Percentiles rank a stretch among this genome's conserved stretches.
These are phyloP conservation scores for Lymantria dispar DNA, from an alignment of 2,888 invertebrate genomes.

Conservation along the genomic window DNA sequence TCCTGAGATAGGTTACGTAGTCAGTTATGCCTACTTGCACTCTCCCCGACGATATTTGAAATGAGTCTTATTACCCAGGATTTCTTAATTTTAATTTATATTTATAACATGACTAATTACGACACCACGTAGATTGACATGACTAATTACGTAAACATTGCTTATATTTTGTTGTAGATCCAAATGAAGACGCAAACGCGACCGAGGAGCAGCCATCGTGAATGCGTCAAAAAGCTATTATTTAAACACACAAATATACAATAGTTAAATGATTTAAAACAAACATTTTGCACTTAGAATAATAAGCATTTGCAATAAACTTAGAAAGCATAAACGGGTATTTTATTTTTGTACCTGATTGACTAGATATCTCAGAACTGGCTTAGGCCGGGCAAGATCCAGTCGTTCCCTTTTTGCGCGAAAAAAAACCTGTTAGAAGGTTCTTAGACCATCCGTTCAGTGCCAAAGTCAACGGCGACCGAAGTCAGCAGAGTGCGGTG, in stretches of 20 bases:
- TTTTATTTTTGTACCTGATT: slow-evolving; percentile 43
- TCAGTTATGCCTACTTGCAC: no score
- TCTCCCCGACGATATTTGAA: no score
- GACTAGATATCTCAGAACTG: slow-evolving; percentile 43
- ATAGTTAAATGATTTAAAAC: background rate
- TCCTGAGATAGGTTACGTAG: no score
- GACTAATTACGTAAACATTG: no score
- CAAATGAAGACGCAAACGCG: slow-evolving; percentile 9
- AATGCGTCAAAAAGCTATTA: slow-evolving; percentile 5
- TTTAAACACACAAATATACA: background rate
- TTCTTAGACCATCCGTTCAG: slow-evolving; percentile 21
- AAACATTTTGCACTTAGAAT: background rate
- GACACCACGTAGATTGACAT: no score
- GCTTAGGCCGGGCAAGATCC: slow-evolving; percentile 44
- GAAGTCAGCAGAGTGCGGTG: background rate
- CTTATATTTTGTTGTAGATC: background rate
- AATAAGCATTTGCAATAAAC: slow-evolving; percentile 27
- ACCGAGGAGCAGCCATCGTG: slow-evolving; percentile 25
- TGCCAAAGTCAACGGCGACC: background rate
- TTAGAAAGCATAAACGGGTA: slow-evolving; percentile 17
- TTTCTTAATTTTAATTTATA: no score
- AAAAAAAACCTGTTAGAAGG: slow-evolving; percentile 64
- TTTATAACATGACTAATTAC: no score
- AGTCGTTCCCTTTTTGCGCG: slow-evolving; percentile 73
- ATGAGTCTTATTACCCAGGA: no score